Conservation (phyloP, 2,888 invertebrate species). For the Chorisops tibialis region DNA sequence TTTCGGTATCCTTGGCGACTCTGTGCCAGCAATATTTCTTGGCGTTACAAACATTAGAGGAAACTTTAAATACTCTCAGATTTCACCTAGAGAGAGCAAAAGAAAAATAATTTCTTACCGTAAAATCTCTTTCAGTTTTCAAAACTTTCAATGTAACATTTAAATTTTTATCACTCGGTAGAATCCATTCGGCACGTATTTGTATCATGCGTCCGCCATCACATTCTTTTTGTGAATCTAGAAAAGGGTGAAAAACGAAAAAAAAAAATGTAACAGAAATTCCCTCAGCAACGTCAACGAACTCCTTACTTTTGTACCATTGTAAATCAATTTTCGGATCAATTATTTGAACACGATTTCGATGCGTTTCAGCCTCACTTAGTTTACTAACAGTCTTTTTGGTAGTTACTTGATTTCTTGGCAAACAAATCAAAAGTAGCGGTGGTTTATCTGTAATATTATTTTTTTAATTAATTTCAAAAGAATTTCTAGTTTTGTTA, state of each 20-base stretch:
- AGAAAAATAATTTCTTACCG: constrained; percentile 50
- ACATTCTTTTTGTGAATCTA: constrained; percentile 61
- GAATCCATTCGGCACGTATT: constrained; percentile 74
- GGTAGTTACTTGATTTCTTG: constrained; percentile 46
- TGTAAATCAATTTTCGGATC: constrained; percentile 48
- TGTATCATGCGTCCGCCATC: constrained; percentile 63
- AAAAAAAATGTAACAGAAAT: constrained; percentile 9
- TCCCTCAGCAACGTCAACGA: not conserved
- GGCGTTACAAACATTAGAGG: no score
- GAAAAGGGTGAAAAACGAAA: constrained; percentile 36
- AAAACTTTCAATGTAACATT: constrained; percentile 78
- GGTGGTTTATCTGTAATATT: constrained; percentile 45
- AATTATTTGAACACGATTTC: constrained; percentile 48
- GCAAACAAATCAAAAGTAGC: constrained; percentile 47
- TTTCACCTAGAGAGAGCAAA: not conserved
- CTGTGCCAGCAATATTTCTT: no score
- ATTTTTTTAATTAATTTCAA: no score
- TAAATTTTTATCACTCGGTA: constrained; percentile 56
- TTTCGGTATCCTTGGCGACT: no score
- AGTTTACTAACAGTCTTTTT: constrained; percentile 49
- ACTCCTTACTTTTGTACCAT: constrained; percentile 47
- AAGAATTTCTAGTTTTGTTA: not conserved
- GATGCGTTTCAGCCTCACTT: constrained; percentile 46
- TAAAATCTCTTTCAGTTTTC: constrained; percentile 62
- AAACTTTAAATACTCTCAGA: no score